Percentiles rank a stretch among this genome's conserved stretches.
These are phyloP conservation scores for Pteria penguin DNA, from an alignment of 2,888 invertebrate genomes.

Conservation along the genomic window DNA sequence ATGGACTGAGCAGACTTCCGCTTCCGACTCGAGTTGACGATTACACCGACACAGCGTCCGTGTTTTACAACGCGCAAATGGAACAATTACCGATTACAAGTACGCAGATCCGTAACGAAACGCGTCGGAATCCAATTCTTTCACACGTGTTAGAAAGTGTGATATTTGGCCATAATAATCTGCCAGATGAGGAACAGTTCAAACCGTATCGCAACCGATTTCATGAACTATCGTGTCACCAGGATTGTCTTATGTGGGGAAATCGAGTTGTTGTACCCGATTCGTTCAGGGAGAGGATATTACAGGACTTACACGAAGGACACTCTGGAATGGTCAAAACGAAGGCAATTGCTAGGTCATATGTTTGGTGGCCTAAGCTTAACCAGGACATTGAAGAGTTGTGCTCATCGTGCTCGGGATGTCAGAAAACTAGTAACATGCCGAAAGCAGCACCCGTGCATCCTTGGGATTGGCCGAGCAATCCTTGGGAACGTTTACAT, in stretches of 20 bases:
- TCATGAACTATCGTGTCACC: conserved; percentile 17
- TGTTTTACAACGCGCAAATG: conserved; percentile 32
- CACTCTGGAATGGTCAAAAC: conserved; percentile 41
- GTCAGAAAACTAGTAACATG: conserved; percentile 14
- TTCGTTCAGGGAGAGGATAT: not conserved
- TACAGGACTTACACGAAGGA: conserved; percentile 21
- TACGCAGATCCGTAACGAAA: conserved; percentile 8
- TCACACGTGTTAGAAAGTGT: conserved; percentile 6
- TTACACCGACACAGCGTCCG: conserved; percentile 11
- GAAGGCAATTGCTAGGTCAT: conserved; percentile 40
- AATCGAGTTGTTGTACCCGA: conserved; percentile 29
- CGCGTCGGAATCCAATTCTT: conserved; percentile 3
- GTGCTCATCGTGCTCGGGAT: conserved; percentile 9
- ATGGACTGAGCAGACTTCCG: conserved; percentile 69
- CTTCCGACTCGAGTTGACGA: conserved; percentile 1
- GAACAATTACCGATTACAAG: conserved; percentile 43
- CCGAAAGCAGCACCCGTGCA: conserved; percentile 30
- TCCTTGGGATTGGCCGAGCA: conserved; percentile 33
- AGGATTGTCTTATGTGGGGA: conserved; percentile 30
- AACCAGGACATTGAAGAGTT: conserved; percentile 28
- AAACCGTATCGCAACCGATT: not conserved
- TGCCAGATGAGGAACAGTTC: not conserved
- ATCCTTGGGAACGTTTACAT: conserved; percentile 31
- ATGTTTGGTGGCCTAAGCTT: conserved; percentile 51
- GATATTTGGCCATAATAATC: not conserved